A percentile compares a stretch with the other conserved stretches of the same genome.
Conservation (phyloP, 2,113 vertebrate genomes). For the Dicerorhinus sumatrensis region DNA sequence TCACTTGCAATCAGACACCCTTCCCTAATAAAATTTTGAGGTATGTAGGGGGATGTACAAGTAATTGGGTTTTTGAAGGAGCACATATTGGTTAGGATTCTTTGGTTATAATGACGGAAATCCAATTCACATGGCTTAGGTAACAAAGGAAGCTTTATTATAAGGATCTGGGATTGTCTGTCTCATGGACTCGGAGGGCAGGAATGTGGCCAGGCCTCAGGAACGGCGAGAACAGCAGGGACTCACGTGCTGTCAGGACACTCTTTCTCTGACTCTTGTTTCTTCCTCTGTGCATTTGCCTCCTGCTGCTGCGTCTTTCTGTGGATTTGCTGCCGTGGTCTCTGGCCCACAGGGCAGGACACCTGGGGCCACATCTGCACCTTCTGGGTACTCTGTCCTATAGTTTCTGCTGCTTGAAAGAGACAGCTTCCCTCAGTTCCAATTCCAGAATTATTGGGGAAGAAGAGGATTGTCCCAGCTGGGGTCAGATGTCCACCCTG, state of each 20-base stretch:
- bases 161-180: not conserved
- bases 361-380: not conserved
- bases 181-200: not conserved
- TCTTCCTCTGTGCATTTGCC: not conserved
- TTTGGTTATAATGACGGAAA: not conserved
- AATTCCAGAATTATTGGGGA: not conserved
- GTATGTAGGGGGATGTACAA: not conserved
- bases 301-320: not conserved
- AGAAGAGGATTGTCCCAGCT: not conserved
- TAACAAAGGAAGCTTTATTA: not conserved
- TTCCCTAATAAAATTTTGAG: no score
- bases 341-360: not conserved
- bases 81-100: not conserved
- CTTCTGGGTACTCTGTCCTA: not conserved
- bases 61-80: not conserved
- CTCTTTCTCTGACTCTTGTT: not conserved
- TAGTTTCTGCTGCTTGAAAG: not conserved
- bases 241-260: not conserved
- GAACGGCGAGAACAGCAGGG: no score
- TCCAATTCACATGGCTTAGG: not conserved
- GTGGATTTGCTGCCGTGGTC: not conserved
- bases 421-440: not conserved
- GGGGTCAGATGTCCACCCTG: constrained; percentile 32
- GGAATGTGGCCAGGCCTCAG: not conserved
- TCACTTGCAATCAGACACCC: not conserved